Evolutionary conservation across 2,888 invertebrate species (phyloP), one percentile per base, ranked within the genome.

Genomic region (Muschampia plurimacula): DNA sequence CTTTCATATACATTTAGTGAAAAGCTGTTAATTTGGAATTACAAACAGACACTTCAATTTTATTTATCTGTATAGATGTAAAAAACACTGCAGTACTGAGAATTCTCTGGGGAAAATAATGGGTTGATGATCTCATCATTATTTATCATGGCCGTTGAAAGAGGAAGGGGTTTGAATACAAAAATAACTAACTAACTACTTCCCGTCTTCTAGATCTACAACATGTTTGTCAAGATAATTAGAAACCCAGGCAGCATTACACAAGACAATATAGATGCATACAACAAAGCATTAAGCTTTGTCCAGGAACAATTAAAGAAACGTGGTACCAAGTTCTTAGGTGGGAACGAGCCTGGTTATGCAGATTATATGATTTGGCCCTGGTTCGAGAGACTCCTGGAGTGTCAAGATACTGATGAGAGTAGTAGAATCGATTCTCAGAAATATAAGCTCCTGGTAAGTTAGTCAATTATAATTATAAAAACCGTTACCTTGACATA

Each of bases 331-430:
- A 90, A 91, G 44, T 97, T 95, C 83, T 95, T 97, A 75, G 87
- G 82, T 64, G 97, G 97, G 0, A 89, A 83, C 5, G 95, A 95
- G 74, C 97, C 97, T 0, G 97, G 97, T 10, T 97, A 96, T 95
- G 90, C 96, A 15, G 97, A 98, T 84, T 97, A 97, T 79, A 97
- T 97, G 97, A 97, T 97, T 79, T 98, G 97, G 97, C 97, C 97
- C 0, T 97, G 97, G 97, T 96, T 97, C 79, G 97, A 97, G 87
- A 93, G 96, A 79, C 82, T 96, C 0, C 92, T 95, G 2, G 46
- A 67, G 0, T 84, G 92, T 74, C 83, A 95, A 41, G 86, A 95
- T 55, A 86, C 90, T 0, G 92, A 95, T 22, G 94, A 95, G 10
- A 89, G 90, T 52, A 89, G 92, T 74, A 83, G 88, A 73, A 90